These are phyloP conservation scores for Alethe castanea DNA, from an alignment of 2,113 vertebrate species.

Conservation along the genomic window DNA sequence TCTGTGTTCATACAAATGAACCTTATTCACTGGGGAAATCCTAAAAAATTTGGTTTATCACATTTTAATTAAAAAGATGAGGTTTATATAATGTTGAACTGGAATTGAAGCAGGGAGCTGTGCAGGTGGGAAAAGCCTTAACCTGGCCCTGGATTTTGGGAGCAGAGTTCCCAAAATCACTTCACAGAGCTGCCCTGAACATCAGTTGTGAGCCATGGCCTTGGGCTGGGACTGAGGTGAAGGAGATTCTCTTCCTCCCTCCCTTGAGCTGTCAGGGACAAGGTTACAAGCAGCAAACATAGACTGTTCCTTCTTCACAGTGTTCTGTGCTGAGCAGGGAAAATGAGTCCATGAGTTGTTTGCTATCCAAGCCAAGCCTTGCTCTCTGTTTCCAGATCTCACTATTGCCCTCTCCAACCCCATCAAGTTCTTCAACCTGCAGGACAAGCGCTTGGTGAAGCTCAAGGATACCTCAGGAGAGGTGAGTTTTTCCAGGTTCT, in stretches of 20 bases:
- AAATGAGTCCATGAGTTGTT: not conserved
- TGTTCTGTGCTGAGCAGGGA: not conserved
- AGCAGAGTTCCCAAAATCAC: not conserved
- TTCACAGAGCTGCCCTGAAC: not conserved
- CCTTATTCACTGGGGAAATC: not conserved
- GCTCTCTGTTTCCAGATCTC: conserved; percentile 56
- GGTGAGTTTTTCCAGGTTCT: conserved; percentile 41
- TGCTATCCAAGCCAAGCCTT: not conserved
- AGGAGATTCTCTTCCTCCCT: not conserved
- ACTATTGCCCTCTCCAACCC: conserved; percentile 80
- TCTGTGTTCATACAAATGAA: not conserved
- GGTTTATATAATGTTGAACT: not conserved
- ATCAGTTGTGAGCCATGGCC: not conserved
- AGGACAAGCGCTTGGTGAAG: conserved; percentile 68
- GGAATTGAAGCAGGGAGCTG: not conserved
- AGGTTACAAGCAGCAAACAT: not conserved
- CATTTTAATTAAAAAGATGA: not conserved
- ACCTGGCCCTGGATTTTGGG: not conserved
- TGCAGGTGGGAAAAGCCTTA: not conserved
- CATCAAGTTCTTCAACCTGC: conserved; percentile 77
- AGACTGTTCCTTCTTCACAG: not conserved
- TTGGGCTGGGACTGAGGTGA: not conserved
- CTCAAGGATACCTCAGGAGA: conserved; percentile 49
- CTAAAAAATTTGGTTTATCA: not conserved
- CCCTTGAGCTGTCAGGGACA: not conserved